Evolutionary conservation across 2,797 vertebrate genomes (phyloP).

Genomic region (Phoebastria nigripes): DNA sequence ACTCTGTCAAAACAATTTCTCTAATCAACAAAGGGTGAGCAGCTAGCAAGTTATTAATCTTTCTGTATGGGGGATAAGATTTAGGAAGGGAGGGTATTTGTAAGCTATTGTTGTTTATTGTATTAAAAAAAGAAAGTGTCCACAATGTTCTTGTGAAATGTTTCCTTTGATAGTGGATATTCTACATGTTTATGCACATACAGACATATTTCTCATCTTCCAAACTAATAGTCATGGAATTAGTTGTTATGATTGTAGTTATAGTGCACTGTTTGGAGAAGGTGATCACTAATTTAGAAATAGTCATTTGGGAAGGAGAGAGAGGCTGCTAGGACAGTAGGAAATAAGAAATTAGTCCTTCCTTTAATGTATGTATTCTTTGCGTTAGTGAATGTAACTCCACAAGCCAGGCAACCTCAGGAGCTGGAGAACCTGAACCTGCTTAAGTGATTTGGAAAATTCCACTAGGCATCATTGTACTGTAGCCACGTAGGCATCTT

Average conservation of each 20-base stretch:
- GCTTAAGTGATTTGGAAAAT: background rate
- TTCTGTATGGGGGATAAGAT: background rate
- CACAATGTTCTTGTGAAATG: background rate
- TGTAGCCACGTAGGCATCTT: background rate
- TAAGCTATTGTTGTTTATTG: background rate
- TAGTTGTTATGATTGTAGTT: background rate
- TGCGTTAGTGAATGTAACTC: background rate
- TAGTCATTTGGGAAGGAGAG: background rate
- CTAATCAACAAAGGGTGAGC: background rate
- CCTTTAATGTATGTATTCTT: background rate
- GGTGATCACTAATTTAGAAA: background rate
- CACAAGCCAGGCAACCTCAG: background rate
- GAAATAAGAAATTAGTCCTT: background rate
- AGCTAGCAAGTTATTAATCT: background rate
- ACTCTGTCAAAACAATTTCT: background rate
- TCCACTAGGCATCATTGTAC: background rate
- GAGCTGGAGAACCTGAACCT: background rate
- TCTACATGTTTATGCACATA: background rate
- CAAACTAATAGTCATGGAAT: background rate
- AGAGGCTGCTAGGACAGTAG: background rate
- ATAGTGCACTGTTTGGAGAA: background rate
- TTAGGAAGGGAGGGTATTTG: background rate
- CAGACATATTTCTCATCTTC: background rate
- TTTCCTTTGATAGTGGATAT: background rate
- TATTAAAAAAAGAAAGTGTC: background rate